Evolutionary conservation across 64 coral and sea anemone species (phyloP).

Genomic region (Montipora foliosa): DNA sequence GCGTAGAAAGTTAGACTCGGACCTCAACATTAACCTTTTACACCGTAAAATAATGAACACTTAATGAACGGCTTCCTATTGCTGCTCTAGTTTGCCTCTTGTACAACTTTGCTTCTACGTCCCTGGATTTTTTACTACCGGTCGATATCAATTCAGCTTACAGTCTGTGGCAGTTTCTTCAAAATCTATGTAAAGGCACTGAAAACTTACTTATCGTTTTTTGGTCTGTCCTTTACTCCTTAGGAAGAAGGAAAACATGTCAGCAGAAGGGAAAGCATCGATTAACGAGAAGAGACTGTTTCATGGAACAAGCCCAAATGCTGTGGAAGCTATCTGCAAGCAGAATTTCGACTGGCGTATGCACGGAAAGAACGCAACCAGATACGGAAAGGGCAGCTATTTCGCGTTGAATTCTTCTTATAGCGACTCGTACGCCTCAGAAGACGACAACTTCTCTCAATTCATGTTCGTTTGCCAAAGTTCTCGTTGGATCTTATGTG

Average conservation of each 20-base stretch:
- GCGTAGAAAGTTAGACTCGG: no score
- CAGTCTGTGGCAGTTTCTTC: no score
- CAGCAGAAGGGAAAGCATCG: neutral
- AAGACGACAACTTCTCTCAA: conserved; percentile 11
- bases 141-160: no score
- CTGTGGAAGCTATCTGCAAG: conserved; percentile 63
- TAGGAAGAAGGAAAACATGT: conserved; percentile 71
- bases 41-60: no score
- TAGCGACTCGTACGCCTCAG: conserved; percentile 54
- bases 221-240: neutral
- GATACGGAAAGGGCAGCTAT: conserved; percentile 70
- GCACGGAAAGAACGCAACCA: conserved; percentile 20
- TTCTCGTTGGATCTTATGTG: conserved; percentile 71
- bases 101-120: no score
- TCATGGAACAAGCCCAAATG: conserved; percentile 34
- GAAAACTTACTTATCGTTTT: neutral
- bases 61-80: no score
- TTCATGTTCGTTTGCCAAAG: conserved; percentile 87
- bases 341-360: conserved; percentile 74
- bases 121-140: no score
- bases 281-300: conserved; percentile 68
- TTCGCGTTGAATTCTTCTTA: conserved; percentile 64
- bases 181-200: no score
- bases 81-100: no score
- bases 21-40: no score